A percentile compares a stretch with the other conserved stretches of the same genome.
These are phyloP conservation scores for Lagorchestes hirsutus DNA, from an alignment of 2,797 vertebrate genomes.

Conservation along the genomic window DNA sequence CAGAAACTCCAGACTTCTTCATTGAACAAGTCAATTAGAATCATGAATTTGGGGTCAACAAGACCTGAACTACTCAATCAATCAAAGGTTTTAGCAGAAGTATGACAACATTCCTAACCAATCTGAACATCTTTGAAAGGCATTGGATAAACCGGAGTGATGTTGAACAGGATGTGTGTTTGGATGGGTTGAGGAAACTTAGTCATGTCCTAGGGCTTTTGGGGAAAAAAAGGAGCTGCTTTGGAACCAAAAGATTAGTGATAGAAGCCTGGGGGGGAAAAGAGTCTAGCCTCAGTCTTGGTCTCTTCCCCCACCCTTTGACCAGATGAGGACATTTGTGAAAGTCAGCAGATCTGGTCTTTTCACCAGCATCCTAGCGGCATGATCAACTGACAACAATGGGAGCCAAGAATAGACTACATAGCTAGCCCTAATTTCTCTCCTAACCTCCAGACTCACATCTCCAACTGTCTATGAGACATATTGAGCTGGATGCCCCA, in stretches of 20 bases:
- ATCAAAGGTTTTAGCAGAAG: not conserved
- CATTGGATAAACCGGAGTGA: not conserved
- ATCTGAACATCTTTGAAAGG: not conserved
- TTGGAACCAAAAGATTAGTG: not conserved
- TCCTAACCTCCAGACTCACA: not conserved
- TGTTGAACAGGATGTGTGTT: not conserved
- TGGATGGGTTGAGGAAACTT: not conserved
- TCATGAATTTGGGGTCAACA: not conserved
- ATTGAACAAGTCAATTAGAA: not conserved
- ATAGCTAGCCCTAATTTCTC: not conserved
- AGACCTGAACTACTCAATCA: not conserved
- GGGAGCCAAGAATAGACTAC: not conserved
- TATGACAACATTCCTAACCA: not conserved
- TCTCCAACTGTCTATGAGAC: not conserved
- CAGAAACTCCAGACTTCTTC: not conserved
- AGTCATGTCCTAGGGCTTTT: not conserved
- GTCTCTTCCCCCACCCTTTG: not conserved
- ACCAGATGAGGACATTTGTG: not conserved
- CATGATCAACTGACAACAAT: not conserved
- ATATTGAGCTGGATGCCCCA: not conserved
- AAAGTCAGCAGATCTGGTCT: not conserved
- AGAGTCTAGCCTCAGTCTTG: not conserved
- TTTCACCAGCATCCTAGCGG: not conserved
- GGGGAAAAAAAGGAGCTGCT: not conserved
- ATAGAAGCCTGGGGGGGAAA: not conserved